These are phyloP conservation scores for Mesocentrotus franciscanus DNA, from an alignment of 53 echinoderm and acorn worm genomes.

Conservation along the genomic window DNA sequence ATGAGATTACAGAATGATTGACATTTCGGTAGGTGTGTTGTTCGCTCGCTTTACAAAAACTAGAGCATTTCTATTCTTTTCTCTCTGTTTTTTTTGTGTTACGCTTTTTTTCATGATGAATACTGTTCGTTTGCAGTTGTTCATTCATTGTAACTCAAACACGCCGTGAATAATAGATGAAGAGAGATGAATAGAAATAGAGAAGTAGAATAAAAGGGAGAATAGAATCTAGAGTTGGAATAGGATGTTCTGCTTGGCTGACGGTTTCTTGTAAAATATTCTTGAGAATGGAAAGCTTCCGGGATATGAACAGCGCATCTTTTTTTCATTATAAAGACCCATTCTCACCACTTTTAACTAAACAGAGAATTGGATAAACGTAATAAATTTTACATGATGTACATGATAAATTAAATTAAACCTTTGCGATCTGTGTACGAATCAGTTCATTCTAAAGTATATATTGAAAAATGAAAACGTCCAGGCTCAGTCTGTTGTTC, in stretches of 20 bases:
- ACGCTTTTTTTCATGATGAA: conserved; percentile 5
- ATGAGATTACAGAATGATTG: conserved; percentile 56
- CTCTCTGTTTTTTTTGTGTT: neutral
- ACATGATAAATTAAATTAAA: neutral
- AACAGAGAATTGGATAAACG: neutral
- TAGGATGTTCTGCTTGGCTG: conserved; percentile 31
- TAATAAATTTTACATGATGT: neutral
- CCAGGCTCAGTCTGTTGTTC: neutral
- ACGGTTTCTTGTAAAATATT: conserved; percentile 6
- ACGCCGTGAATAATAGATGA: conserved; percentile 40
- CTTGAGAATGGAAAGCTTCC: neutral
- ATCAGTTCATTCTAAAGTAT: neutral
- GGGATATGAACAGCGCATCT: neutral
- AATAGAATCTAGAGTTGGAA: conserved; percentile 1
- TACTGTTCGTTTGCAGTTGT: conserved; percentile 34
- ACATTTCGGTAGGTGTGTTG: conserved; percentile 48
- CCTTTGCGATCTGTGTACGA: neutral
- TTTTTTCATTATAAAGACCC: neutral
- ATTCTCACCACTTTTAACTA: neutral
- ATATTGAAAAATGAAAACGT: neutral
- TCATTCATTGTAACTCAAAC: conserved; percentile 44
- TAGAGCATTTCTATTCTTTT: conserved; percentile 14
- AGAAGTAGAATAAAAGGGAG: conserved; percentile 4
- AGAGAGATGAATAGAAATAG: neutral
- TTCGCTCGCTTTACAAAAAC: neutral